Evolutionary conservation across 2,888 invertebrate genomes (phyloP).

Genomic region (Eristalis tenax): DNA sequence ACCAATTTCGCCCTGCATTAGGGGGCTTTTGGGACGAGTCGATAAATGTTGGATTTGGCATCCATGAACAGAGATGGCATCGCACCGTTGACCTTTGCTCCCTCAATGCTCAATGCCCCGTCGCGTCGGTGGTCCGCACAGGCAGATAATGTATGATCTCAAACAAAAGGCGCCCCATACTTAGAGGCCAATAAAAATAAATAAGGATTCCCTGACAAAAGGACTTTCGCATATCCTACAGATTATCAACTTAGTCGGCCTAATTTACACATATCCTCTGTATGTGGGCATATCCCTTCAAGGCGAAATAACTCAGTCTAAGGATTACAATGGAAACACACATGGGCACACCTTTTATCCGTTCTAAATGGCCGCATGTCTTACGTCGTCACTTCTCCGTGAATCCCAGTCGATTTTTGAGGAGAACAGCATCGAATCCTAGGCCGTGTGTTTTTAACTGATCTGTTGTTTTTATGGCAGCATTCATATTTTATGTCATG

Average conservation of each 20-base stretch:
- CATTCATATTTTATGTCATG: conserved; percentile 16
- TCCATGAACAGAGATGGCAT: conserved; percentile 43
- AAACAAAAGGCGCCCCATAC: conserved; percentile 25
- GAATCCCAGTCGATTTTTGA: not conserved
- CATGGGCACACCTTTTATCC: not conserved
- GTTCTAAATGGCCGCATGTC: not conserved
- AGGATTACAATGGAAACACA: not conserved
- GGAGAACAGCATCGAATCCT: not conserved
- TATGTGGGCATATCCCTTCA: not conserved
- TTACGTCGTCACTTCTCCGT: not conserved
- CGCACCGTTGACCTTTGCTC: conserved; percentile 2
- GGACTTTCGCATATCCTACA: conserved; percentile 29
- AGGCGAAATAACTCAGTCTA: conserved; percentile 6
- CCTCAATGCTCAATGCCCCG: not conserved
- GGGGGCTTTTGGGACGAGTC: conserved; percentile 24
- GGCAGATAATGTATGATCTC: conserved; percentile 20
- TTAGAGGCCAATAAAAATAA: conserved; percentile 51
- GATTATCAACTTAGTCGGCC: conserved; percentile 50
- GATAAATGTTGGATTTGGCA: conserved; percentile 50
- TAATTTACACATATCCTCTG: conserved; percentile 41
- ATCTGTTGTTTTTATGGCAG: conserved; percentile 29
- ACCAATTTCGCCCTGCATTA: conserved; percentile 37
- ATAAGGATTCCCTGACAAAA: conserved; percentile 45
- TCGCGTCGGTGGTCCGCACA: not conserved
- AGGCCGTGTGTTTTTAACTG: conserved; percentile 17